Evolutionary conservation across 2,113 vertebrate species (phyloP).

Genomic region (Scophthalmus maximus): DNA sequence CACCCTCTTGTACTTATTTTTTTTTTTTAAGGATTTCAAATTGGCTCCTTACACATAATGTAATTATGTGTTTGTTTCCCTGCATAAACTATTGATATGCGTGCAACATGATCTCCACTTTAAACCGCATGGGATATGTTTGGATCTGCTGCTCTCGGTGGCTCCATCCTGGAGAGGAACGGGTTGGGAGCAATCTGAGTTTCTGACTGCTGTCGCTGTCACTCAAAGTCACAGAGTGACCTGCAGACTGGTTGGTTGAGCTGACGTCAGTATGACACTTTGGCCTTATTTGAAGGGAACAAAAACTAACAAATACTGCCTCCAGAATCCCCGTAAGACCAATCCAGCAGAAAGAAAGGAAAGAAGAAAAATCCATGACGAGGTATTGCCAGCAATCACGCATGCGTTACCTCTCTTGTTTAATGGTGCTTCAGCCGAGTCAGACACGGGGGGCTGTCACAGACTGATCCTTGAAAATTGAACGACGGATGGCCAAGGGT

Average conservation of each 20-base stretch:
- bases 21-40: slow-evolving; percentile 11
- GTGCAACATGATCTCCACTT: slow-evolving; percentile 34
- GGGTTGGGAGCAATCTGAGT: slow-evolving; percentile 43
- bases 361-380: neutral
- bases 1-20: slow-evolving; percentile 19
- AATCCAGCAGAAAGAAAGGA: neutral
- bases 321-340: neutral
- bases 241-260: slow-evolving; percentile 20
- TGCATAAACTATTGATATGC: slow-evolving; percentile 27
- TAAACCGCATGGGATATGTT: slow-evolving; percentile 43
- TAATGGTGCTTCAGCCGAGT: slow-evolving; percentile 28
- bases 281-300: slow-evolving; percentile 9
- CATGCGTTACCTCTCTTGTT: neutral
- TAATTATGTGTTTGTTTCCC: slow-evolving; percentile 50
- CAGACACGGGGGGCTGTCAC: neutral
- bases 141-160: slow-evolving; percentile 43
- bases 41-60: slow-evolving; percentile 26
- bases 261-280: slow-evolving; percentile 24
- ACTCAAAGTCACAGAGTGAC: slow-evolving; percentile 34
- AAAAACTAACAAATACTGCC: neutral
- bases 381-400: neutral
- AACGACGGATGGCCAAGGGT: slow-evolving; percentile 18
- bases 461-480: slow-evolving; percentile 31
- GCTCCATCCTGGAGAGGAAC: slow-evolving; percentile 27
- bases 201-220: slow-evolving; percentile 21